These are phyloP conservation scores for Apodemia duryi DNA, from an alignment of 2,888 invertebrate species.

Conservation along the genomic window DNA sequence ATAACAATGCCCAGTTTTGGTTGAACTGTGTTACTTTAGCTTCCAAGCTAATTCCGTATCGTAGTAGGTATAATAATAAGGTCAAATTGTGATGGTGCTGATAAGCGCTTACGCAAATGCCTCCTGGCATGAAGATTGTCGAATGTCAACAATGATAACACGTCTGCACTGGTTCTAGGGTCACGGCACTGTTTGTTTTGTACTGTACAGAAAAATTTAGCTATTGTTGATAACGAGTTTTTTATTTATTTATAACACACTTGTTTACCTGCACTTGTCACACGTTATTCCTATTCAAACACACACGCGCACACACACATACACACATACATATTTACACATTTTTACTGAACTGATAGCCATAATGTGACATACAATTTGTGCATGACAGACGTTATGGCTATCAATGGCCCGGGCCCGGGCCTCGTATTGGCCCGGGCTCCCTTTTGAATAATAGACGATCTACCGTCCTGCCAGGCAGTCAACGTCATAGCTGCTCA, in stretches of 20 bases:
- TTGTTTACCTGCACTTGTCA: background rate
- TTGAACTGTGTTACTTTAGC: conserved; percentile 37
- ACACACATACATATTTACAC: too few species aligned
- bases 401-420: too few species aligned
- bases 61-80: conserved; percentile 23
- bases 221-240: conserved; percentile 13
- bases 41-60: conserved; percentile 9
- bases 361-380: too few species aligned
- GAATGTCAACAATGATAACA: conserved; percentile 66
- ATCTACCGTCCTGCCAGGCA: too few species aligned
- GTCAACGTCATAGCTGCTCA: too few species aligned
- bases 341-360: too few species aligned
- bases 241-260: conserved; percentile 6
- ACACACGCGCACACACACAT: too few species aligned
- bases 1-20: conserved; percentile 45
- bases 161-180: conserved; percentile 51
- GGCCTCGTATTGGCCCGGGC: too few species aligned
- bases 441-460: too few species aligned
- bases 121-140: conserved; percentile 57
- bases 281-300: too few species aligned
- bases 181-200: conserved; percentile 51
- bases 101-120: conserved; percentile 70
- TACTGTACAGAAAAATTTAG: conserved; percentile 20
- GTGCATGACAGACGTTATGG: too few species aligned
- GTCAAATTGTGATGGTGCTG: conserved; percentile 40